Evolutionary conservation across 2,113 vertebrate genomes (phyloP), one percentile per base, ranked within the genome.

Genomic region (Struthio camelus): DNA sequence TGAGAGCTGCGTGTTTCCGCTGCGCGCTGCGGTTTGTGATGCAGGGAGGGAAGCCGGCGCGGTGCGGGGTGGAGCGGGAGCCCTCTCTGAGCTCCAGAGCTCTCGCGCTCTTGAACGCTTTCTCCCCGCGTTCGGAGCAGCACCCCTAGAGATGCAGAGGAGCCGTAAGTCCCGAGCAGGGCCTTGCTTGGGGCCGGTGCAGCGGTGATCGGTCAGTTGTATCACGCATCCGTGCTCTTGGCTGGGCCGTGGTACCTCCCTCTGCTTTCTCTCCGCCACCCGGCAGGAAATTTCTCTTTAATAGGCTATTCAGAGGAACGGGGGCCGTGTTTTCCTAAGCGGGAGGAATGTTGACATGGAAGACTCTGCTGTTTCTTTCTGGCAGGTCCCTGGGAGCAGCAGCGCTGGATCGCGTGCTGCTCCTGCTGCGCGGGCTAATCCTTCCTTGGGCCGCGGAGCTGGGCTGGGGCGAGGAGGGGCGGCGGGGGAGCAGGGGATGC

Each of bases 231-330:
- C 78, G 78, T 6, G 50, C 3, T 44, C 23, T 6, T 24, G 85
- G 50, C 65, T 6, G 16, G 24, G 62, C 65, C 7, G 18, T 28
- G 10, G 44, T 25, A 9, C 80, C 66, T 80, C 73, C 79, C 67
- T 59, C 51, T 4, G 70, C 78, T 58, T 14, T 36, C 46, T 5
- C 83, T 48, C 42, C 46, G 9, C 46, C 80, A 14, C 72, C 80
- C 94, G 96, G 96, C 97, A 97, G 97, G 97, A 97, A 97, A 97
- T 97, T 67, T 97, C 95, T 94, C 75, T 96, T 96, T 97, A 97
- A 96, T 97, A 59, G 95, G 93, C 94, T 88, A 25, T 88, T 83
- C 88, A 87, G 96, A 80, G 94, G 96, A 80, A 32, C 38, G 8
- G 83, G 83, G 91, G 53, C 80, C 10, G 48, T 95, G 96, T 97